These are phyloP conservation scores for Cyprinus carpio DNA, from an alignment of 2,113 vertebrate species.

Conservation along the genomic window DNA sequence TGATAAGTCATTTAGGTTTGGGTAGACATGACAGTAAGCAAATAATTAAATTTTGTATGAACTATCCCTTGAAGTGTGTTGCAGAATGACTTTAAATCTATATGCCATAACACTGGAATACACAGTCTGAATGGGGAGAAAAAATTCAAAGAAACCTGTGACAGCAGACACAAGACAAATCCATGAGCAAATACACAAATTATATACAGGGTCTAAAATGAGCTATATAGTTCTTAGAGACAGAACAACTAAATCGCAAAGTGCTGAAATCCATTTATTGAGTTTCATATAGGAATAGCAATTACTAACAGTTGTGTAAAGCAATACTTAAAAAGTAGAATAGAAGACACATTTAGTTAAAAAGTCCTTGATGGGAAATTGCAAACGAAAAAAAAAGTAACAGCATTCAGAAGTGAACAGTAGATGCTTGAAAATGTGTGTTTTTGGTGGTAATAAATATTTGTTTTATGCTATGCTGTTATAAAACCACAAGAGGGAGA, in stretches of 20 bases:
- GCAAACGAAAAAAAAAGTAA: background rate
- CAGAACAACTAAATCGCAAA: background rate
- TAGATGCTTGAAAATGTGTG: background rate
- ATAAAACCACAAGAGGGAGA: slow-evolving; percentile 72
- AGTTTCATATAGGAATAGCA: background rate
- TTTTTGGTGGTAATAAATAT: background rate
- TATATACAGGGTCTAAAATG: slow-evolving; percentile 40
- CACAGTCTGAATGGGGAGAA: background rate
- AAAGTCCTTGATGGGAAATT: background rate
- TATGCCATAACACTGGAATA: background rate
- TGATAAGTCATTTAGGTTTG: background rate
- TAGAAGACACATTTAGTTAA: background rate
- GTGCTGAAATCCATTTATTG: background rate
- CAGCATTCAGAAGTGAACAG: background rate
- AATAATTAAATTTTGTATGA: background rate
- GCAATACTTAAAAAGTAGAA: background rate
- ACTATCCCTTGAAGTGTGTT: background rate
- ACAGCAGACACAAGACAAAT: background rate
- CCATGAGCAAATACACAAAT: slow-evolving; percentile 49
- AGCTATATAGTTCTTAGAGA: background rate
- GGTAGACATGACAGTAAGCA: background rate
- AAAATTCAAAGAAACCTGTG: background rate
- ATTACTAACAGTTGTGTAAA: background rate
- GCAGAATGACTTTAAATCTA: background rate
- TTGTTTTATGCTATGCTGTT: slow-evolving; percentile 45